Base-by-base conservation (phyloP, 2,113 vertebrate species). In the Glaucidium brasilianum region DNA sequence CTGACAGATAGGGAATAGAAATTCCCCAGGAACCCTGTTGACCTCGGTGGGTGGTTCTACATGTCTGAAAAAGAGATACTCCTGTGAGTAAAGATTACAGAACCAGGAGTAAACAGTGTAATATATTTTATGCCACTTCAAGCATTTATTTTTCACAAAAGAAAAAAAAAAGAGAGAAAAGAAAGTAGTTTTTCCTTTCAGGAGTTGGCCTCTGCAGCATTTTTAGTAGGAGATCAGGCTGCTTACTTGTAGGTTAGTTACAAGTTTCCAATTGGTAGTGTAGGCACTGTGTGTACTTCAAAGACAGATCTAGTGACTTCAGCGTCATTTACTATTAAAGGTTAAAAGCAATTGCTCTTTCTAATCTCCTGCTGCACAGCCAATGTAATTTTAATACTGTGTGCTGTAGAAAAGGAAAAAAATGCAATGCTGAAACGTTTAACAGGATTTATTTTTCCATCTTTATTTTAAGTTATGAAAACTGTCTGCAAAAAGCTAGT, bases 391-490 rank as follows among this genome's bases (percentile, higher is more conserved):
- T 97, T 96, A 96, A 96, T 96, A 86, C 83, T 59, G 29, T 85
- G 52, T 75, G 72, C 81, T 71, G 39, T 58, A 86, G 86, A 89
- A 96, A 92, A 96, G 90, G 97, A 89, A 95, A 93, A 87, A 97
- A 96, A 85, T 90, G 92, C 76, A 93, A 56, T 81, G 85, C 95
- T 97, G 82, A 96, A 97, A 95, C 86, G 63, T 95, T 95, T 95
- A 95, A 87, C 60, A 50, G 78, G 66, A 89, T 95, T 62, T 92
- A 95, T 97, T 97, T 97, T 95, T 94, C 89, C 82, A 92, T 95
- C 89, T 95, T 96, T 83, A 92, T 96, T 98, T 97, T 95, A 97
- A 93, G 96, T 97, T 96, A 97, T 67, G 77, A 97, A 98, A 98
- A 98, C 97, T 97, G 96, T 80, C 97, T 97, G 79, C 88, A 89